Evolutionary conservation across 2,797 vertebrate genomes (phyloP), one percentile per base, ranked within the genome.

Genomic region (Chaunax sp.): DNA sequence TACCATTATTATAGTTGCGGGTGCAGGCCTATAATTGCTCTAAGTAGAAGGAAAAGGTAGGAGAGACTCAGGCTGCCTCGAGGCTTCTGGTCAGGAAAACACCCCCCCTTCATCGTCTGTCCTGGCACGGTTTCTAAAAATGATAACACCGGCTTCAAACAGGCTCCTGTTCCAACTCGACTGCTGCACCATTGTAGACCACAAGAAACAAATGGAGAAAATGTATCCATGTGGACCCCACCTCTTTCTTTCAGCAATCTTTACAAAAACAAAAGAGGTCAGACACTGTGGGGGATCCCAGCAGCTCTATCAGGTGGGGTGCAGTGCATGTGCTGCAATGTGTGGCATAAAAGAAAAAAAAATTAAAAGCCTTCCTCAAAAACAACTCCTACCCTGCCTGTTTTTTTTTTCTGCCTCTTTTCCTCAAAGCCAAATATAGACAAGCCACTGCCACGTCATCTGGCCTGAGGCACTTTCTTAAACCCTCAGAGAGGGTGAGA

Each of bases 1-100:
- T 94, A 89, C 90, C 82, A 80, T 92, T 93, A 94, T 95, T 94
- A 94, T 94, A 94, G 93, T 90, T 90, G 90, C 75, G 91, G 89
- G 80, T 78, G 78, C 61, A 92, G 80, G 86, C 87, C 93, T 94
- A 87, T 94, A 94, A 94, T 95, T 94, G 89, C 85, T 81, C 51
- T 93, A 92, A 92, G 90, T 90, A 91, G 90, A 92, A 90, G 91
- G 91, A 78, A 91, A 90, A 92, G 82, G 90, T 89, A 89, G 83
- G 80, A 87, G 71, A 87, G 85, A 90, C 76, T 87, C 52, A 19
- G 71, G 78, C 83, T 87, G 88, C 88, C 89, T 87, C 10, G 2
- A 80, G 85, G 87, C 71, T 81, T 85, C 69, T 90, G 87, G 86
- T 81, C 82, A 78, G 80, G 66, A 60, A 67, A 66, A 26, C 52